These are phyloP conservation scores for Agrotis exclamationis DNA, from an alignment of 2,888 invertebrate species.

Conservation along the genomic window DNA sequence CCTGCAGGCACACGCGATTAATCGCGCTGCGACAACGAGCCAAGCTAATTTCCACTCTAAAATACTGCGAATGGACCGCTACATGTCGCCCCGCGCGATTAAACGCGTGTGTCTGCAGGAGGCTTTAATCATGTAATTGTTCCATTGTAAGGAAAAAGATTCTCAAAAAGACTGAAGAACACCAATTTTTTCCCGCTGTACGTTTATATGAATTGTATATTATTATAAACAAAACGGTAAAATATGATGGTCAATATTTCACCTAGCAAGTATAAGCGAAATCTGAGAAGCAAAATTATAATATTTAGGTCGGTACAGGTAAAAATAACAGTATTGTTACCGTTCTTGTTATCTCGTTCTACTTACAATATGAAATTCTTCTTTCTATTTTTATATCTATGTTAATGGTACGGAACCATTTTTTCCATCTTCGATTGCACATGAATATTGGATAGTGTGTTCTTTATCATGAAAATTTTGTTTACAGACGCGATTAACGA, in stretches of 20 bases:
- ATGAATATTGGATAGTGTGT: slow-evolving; percentile 38
- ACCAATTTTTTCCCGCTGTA: not conserved
- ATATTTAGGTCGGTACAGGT: slow-evolving; percentile 13
- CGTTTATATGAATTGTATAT: slow-evolving; percentile 17
- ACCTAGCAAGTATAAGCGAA: slow-evolving; percentile 15
- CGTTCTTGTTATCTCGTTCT: slow-evolving; percentile 26
- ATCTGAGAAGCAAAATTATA: slow-evolving; percentile 16
- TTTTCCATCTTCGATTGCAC: slow-evolving; percentile 43
- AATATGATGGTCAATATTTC: slow-evolving; percentile 34
- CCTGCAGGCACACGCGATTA: no score
- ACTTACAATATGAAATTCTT: slow-evolving; percentile 30
- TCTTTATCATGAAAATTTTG: slow-evolving; percentile 56
- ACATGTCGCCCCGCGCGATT: no score
- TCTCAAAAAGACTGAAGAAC: not conserved
- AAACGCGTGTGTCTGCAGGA: no score
- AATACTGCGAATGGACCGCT: no score
- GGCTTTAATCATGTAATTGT: not conserved
- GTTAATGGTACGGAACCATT: slow-evolving; percentile 52
- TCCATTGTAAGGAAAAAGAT: not conserved
- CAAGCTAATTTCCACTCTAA: no score
- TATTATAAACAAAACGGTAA: slow-evolving; percentile 5
- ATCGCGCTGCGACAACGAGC: no score
- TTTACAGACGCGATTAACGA: slow-evolving; percentile 53
- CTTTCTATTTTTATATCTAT: slow-evolving; percentile 38
- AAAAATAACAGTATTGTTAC: slow-evolving; percentile 33